Evolutionary conservation across 2,797 vertebrate genomes (phyloP).

Genomic region (Bucorvus abyssinicus): DNA sequence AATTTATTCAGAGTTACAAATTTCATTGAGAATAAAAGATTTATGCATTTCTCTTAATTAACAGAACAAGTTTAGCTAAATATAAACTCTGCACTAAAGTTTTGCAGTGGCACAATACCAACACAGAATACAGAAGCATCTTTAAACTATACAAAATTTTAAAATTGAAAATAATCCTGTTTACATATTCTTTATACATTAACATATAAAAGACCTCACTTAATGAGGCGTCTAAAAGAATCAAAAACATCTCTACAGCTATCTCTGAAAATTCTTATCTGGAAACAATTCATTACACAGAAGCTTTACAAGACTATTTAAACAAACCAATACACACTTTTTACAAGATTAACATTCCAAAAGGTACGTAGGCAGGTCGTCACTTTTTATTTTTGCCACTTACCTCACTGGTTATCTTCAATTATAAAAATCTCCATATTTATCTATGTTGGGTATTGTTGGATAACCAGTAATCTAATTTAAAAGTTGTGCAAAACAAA

Average conservation of each 20-base stretch:
- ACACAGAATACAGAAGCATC: slow-evolving; percentile 79
- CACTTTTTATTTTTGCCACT: slow-evolving; percentile 60
- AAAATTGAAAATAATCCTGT: slow-evolving; percentile 84
- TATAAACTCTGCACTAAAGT: slow-evolving; percentile 81
- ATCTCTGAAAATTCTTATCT: slow-evolving; percentile 76
- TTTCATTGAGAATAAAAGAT: slow-evolving; percentile 79
- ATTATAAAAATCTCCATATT: slow-evolving; percentile 71
- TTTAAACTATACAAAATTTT: slow-evolving; percentile 83
- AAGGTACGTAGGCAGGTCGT: slow-evolving; percentile 61
- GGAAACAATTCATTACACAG: slow-evolving; percentile 78
- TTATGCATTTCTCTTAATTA: slow-evolving; percentile 79
- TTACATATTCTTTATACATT: slow-evolving; percentile 80
- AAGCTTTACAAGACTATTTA: slow-evolving; percentile 81
- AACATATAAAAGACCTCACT: slow-evolving; percentile 88
- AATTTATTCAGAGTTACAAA: slow-evolving; percentile 81
- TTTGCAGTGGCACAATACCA: slow-evolving; percentile 77
- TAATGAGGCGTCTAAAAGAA: slow-evolving; percentile 78
- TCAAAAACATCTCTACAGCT: slow-evolving; percentile 79
- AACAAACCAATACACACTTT: slow-evolving; percentile 81
- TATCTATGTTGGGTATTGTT: slow-evolving; percentile 55
- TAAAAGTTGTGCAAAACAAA: slow-evolving; percentile 80
- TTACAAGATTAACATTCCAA: slow-evolving; percentile 78
- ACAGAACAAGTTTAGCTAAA: slow-evolving; percentile 80
- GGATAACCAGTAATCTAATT: slow-evolving; percentile 72
- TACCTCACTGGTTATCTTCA: slow-evolving; percentile 61